A percentile compares a stretch with the other conserved stretches of the same genome.
phyloP scores from a whole-genome alignment of 35 echinoderm and acorn worm genomes.

The Amphiura filiformis region DNA sequence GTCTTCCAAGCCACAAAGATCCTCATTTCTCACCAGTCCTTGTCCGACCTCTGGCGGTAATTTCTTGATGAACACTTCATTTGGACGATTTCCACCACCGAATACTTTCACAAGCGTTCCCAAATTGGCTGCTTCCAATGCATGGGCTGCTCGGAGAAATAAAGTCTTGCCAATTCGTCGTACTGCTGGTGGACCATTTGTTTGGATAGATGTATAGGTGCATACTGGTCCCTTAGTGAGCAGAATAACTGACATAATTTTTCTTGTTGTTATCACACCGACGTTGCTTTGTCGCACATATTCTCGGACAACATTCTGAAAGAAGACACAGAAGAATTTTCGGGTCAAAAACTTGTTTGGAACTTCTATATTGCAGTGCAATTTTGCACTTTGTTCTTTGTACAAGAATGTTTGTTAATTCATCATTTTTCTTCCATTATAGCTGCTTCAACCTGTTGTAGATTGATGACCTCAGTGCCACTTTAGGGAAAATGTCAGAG shows the following conservation, averaged over 20 bases:
- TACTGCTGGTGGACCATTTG: neutral
- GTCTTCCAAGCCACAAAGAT: neutral
- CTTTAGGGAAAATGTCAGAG: too few species aligned
- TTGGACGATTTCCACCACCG: neutral
- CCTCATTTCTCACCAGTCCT: neutral
- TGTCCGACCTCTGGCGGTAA: neutral
- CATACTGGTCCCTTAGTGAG: neutral
- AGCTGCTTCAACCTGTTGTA: too few species aligned
- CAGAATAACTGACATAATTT: neutral
- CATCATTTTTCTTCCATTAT: too few species aligned
- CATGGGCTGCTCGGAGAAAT: neutral
- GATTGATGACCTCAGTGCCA: too few species aligned
- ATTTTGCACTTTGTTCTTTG: too few species aligned
- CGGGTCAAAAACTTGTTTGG: too few species aligned
- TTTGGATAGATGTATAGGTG: neutral
- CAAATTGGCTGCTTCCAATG: neutral
- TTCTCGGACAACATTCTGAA: too few species aligned
- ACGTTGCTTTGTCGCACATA: too few species aligned
- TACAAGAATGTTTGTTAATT: too few species aligned
- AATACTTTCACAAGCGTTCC: neutral
- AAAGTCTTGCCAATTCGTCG: neutral
- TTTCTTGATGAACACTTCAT: neutral
- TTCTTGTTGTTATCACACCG: neutral
- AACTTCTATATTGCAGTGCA: too few species aligned
- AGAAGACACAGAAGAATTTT: too few species aligned